These are phyloP conservation scores for Apocheima hispidaria DNA, from an alignment of 2,888 invertebrate genomes.

Conservation along the genomic window DNA sequence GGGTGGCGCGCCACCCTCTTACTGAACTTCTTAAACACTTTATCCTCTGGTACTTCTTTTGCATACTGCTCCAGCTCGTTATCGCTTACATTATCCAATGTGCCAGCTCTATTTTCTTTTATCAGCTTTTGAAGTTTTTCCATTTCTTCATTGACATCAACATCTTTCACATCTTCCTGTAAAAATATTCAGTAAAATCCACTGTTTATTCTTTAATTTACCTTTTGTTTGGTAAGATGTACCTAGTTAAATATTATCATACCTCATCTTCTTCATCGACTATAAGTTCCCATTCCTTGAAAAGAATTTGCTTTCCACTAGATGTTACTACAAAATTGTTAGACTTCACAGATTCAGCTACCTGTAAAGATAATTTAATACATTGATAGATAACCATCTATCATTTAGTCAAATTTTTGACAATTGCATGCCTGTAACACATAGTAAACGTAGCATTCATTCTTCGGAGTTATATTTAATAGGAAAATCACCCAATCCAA, in stretches of 20 bases:
- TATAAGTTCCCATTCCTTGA: conserved; percentile 88
- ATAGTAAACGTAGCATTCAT: too few relatives aligned
- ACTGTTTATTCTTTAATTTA: background rate
- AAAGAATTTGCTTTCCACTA: conserved; percentile 74
- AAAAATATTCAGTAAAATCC: conserved; percentile 30
- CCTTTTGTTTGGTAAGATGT: background rate
- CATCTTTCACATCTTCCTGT: conserved; percentile 70
- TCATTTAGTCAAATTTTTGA: too few relatives aligned
- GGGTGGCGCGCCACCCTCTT: conserved; percentile 89
- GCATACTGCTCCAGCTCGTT: conserved; percentile 90
- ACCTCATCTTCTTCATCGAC: conserved; percentile 83
- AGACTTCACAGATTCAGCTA: conserved; percentile 36
- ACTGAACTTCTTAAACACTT: conserved; percentile 92
- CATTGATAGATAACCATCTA: too few relatives aligned
- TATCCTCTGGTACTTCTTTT: conserved; percentile 88
- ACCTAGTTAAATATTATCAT: conserved; percentile 15
- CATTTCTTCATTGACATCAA: conserved; percentile 82
- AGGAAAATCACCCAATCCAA: too few relatives aligned
- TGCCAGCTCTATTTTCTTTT: conserved; percentile 87
- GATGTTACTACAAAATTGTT: conserved; percentile 69
- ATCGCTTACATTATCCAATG: conserved; percentile 87
- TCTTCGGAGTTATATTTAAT: too few relatives aligned
- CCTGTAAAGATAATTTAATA: conserved; percentile 48
- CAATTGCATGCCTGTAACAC: too few relatives aligned
- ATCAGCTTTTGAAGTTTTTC: conserved; percentile 80